Evolutionary conservation across 2,888 invertebrate genomes (phyloP).

Genomic region (Microplitis deprimator): DNA sequence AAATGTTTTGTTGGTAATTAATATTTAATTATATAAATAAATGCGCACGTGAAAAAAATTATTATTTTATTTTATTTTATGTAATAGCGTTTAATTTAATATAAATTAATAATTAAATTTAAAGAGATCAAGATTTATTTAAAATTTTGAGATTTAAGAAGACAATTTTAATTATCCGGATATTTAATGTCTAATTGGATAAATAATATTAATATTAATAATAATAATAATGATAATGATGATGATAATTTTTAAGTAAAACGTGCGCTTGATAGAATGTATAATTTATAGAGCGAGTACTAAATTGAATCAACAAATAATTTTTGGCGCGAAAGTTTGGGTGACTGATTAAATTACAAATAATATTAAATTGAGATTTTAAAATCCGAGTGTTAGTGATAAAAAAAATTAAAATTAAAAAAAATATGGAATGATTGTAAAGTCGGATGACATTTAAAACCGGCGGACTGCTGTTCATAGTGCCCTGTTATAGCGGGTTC

Average conservation of each 20-base stretch:
- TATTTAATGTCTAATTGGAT: too few species aligned
- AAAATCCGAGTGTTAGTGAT: constrained; percentile 38
- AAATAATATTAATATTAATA: too few species aligned
- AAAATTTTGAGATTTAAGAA: too few species aligned
- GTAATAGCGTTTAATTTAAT: too few species aligned
- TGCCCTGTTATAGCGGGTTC: constrained; percentile 71
- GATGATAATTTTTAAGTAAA: background rate
- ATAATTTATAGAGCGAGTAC: constrained; percentile 1
- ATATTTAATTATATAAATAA: background rate
- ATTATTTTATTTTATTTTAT: too few species aligned
- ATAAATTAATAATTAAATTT: too few species aligned
- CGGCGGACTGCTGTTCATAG: constrained; percentile 71
- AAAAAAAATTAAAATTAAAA: constrained; percentile 45
- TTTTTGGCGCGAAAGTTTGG: constrained; percentile 37
- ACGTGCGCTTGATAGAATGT: constrained; percentile 3
- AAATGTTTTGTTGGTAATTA: background rate
- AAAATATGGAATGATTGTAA: constrained; percentile 63
- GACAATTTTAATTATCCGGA: too few species aligned
- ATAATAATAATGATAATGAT: background rate
- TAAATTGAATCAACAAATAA: constrained; percentile 12
- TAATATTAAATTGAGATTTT: constrained; percentile 24
- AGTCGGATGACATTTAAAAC: constrained; percentile 67
- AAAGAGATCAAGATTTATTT: too few species aligned
- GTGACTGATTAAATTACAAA: too few species aligned
- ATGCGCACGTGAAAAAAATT: background rate